Percentiles rank a stretch among this genome's conserved stretches.
phyloP scores from a whole-genome alignment of 2,113 vertebrate species.

The Rhea americana region DNA sequence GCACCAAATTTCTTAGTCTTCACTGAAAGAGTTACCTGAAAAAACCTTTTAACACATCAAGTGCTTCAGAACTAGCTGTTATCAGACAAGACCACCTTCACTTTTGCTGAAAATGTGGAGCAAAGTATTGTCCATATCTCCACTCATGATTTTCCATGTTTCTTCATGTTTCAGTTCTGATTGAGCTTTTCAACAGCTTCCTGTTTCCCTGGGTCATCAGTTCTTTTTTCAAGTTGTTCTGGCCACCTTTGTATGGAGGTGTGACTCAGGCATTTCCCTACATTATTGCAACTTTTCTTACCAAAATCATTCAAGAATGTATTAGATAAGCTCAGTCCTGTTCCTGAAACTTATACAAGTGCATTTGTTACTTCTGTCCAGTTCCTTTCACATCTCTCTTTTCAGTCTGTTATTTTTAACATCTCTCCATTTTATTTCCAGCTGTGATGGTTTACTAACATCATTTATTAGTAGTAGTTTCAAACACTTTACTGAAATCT shows the following conservation, averaged over 20 bases:
- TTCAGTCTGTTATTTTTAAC: not conserved
- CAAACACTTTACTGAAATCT: not conserved
- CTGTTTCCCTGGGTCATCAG: not conserved
- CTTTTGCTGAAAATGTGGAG: not conserved
- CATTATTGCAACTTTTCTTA: not conserved
- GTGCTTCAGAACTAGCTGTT: not conserved
- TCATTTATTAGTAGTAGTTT: not conserved
- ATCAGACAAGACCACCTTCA: not conserved
- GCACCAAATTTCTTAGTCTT: not conserved
- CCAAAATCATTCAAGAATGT: not conserved
- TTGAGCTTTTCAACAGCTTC: not conserved
- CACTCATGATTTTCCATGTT: not conserved
- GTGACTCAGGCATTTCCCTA: not conserved
- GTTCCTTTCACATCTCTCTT: not conserved
- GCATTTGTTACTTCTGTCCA: not conserved
- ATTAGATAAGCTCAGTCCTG: not conserved
- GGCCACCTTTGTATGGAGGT: not conserved
- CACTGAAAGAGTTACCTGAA: not conserved
- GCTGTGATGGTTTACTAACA: not conserved
- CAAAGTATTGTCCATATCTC: not conserved
- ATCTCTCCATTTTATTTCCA: not conserved
- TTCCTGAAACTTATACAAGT: not conserved
- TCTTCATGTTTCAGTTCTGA: not conserved
- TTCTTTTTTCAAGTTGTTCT: accelerated
- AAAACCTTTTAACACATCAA: not conserved